Conservation (phyloP, 2,888 invertebrate genomes). For the Cephus sareptanus region DNA sequence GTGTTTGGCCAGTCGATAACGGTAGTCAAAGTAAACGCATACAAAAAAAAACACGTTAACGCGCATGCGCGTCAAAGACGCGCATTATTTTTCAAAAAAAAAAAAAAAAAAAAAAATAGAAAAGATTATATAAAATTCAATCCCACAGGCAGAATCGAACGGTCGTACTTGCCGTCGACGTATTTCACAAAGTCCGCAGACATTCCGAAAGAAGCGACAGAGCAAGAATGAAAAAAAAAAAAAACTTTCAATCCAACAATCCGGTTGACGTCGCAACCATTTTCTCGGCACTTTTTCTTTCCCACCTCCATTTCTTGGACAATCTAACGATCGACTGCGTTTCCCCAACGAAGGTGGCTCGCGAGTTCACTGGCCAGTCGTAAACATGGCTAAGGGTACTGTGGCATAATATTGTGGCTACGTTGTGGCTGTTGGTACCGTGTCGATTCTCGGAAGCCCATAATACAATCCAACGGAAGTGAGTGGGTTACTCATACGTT, state of each 20-base stretch:
- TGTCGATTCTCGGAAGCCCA: slow-evolving; percentile 1
- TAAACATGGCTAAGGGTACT: background rate
- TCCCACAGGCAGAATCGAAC: background rate
- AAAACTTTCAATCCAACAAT: background rate
- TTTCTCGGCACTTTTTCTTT: background rate
- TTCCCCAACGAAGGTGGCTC: background rate
- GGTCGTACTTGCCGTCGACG: background rate
- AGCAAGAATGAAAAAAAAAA: background rate
- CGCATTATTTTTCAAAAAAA: no score
- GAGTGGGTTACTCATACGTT: background rate
- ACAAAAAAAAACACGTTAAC: background rate
- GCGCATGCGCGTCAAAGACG: background rate
- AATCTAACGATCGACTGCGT: background rate
- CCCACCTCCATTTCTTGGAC: background rate
- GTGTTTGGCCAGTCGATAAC: background rate
- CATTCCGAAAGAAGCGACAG: background rate
- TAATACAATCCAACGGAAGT: slow-evolving; percentile 1
- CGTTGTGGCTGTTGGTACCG: slow-evolving; percentile 7
- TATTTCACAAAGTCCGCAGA: background rate
- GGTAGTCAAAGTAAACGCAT: background rate
- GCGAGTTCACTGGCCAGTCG: background rate
- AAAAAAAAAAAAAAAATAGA: no score
- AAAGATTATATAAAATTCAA: background rate
- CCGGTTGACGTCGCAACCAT: background rate
- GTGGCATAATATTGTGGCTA: background rate